Evolutionary conservation across 1,140 invertebrate genomes (phyloP).

Genomic region (Tetramorium parvispinum): DNA sequence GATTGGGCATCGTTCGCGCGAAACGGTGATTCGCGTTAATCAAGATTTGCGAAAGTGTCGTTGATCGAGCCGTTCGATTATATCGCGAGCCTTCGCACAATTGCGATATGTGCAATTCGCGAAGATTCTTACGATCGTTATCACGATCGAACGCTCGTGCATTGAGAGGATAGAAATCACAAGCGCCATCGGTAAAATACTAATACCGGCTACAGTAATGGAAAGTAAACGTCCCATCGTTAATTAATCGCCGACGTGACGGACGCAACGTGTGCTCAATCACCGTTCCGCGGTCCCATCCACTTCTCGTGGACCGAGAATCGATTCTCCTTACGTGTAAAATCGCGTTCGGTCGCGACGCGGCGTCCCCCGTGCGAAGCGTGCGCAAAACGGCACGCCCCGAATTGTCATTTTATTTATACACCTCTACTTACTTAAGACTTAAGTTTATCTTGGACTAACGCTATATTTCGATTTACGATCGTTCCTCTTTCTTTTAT

Average conservation of each 20-base stretch:
- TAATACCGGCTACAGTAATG: conserved; percentile 19
- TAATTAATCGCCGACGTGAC: conserved; percentile 42
- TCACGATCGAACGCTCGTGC: conserved; percentile 1
- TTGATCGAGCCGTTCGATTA: background rate
- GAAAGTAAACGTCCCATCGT: conserved; percentile 31
- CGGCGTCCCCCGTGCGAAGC: background rate
- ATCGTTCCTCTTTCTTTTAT: conserved; percentile 68
- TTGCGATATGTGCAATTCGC: background rate
- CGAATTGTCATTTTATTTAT: conserved; percentile 68
- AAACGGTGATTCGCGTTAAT: conserved; percentile 73
- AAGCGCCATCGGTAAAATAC: conserved; percentile 34
- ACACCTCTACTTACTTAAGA: conserved; percentile 77
- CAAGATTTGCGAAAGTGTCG: conserved; percentile 54
- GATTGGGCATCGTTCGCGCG: conserved; percentile 67
- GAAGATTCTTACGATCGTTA: background rate
- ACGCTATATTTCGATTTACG: conserved; percentile 71
- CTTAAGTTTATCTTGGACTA: conserved; percentile 74
- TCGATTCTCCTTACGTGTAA: conserved; percentile 49
- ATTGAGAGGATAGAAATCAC: conserved; percentile 40
- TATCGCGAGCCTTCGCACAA: background rate
- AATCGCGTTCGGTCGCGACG: conserved; percentile 34
- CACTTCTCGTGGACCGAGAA: conserved; percentile 39
- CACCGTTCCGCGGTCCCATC: conserved; percentile 57
- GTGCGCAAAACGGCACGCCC: conserved; percentile 28
- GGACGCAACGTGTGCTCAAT: conserved; percentile 6